Conservation (phyloP, 2,113 vertebrate species). For the Motacilla tschutschensis region DNA sequence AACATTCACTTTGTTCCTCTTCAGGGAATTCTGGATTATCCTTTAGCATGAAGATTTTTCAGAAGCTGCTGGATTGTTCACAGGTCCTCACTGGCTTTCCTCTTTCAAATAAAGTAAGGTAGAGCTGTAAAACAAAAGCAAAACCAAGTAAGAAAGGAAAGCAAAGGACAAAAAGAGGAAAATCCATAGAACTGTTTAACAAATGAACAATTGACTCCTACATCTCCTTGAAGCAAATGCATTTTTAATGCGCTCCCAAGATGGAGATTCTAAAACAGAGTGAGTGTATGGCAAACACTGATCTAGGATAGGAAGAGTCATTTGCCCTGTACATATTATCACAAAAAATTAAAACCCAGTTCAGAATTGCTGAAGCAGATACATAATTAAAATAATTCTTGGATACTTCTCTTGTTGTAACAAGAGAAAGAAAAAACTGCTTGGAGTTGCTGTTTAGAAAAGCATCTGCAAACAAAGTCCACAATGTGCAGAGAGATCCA, state of each 20-base stretch:
- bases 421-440: neutral
- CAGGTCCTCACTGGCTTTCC: slow-evolving; percentile 37
- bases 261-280: neutral
- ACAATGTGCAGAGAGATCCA: neutral
- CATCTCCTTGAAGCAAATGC: neutral
- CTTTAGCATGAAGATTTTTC: slow-evolving; percentile 66
- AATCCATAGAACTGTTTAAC: neutral
- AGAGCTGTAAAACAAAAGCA: slow-evolving; percentile 52
- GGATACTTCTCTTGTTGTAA: neutral
- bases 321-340: neutral
- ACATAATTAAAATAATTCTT: slow-evolving; percentile 14
- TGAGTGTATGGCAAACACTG: neutral
- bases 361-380: slow-evolving; percentile 5
- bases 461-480: neutral
- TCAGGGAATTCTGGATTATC: slow-evolving; percentile 46
- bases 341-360: slow-evolving; percentile 11
- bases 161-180: slow-evolving; percentile 1
- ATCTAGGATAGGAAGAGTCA: neutral
- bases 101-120: slow-evolving; percentile 50
- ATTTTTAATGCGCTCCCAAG: slow-evolving; percentile 16
- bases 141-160: slow-evolving; percentile 24
- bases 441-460: neutral
- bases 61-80: slow-evolving; percentile 19
- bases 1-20: slow-evolving; percentile 74
- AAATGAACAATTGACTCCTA: slow-evolving; percentile 8